Evolutionary conservation across 2,888 invertebrate species (phyloP).

Genomic region (Leucophenga montana): DNA sequence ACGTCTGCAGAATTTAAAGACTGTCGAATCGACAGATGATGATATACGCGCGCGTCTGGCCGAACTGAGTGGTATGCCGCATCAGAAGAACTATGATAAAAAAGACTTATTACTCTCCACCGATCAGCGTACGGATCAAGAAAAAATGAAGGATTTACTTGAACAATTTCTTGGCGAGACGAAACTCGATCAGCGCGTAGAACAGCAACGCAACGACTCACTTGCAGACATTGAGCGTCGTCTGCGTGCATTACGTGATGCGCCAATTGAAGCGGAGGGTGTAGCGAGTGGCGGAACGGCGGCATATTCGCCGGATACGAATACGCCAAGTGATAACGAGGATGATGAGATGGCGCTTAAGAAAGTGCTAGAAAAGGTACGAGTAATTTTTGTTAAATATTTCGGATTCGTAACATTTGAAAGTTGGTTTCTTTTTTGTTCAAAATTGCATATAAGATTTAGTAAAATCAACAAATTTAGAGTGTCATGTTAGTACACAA

Average conservation of each 20-base stretch:
- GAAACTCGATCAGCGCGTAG: slow-evolving; percentile 75
- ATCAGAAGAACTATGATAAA: slow-evolving; percentile 67
- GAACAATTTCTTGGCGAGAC: slow-evolving; percentile 75
- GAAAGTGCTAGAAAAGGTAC: slow-evolving; percentile 67
- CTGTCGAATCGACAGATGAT: slow-evolving; percentile 76
- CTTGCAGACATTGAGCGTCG: slow-evolving; percentile 75
- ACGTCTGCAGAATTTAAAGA: slow-evolving; percentile 80
- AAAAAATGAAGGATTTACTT: slow-evolving; percentile 82
- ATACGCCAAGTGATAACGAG: slow-evolving; percentile 69
- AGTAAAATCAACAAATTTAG: too few species aligned
- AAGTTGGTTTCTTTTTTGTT: too few species aligned
- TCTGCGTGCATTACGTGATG: slow-evolving; percentile 75
- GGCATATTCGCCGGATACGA: slow-evolving; percentile 45
- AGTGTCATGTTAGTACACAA: too few species aligned
- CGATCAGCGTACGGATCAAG: slow-evolving; percentile 80
- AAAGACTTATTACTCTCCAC: slow-evolving; percentile 72
- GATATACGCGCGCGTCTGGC: slow-evolving; percentile 80
- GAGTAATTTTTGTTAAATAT: too few species aligned
- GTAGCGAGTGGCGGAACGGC: background rate
- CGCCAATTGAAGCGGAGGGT: slow-evolving; percentile 52
- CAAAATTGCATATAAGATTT: too few species aligned
- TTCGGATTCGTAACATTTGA: too few species aligned
- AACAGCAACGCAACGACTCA: slow-evolving; percentile 73
- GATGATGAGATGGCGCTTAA: slow-evolving; percentile 71
- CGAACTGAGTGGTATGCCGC: slow-evolving; percentile 79